phyloP scores from a whole-genome alignment of 2,113 vertebrate genomes.

The Struthio camelus region DNA sequence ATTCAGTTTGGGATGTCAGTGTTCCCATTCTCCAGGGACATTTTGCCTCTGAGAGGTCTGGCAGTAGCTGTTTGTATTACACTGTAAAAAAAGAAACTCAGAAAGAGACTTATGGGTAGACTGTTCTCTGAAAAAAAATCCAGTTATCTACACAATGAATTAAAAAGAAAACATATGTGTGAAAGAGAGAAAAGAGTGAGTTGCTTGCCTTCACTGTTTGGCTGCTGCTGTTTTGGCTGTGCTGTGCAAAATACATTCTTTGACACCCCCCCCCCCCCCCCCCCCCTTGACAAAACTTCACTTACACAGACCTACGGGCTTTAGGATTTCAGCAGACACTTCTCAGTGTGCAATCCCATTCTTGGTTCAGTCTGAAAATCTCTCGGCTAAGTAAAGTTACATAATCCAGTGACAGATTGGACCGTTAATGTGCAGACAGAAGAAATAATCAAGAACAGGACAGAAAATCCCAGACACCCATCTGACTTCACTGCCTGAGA shows the following conservation, averaged over 20 bases:
- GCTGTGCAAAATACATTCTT: neutral
- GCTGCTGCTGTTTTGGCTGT: neutral
- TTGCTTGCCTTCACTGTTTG: neutral
- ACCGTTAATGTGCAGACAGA: neutral
- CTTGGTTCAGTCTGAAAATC: neutral
- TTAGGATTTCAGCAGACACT: neutral
- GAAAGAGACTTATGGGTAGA: neutral
- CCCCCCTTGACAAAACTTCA: neutral
- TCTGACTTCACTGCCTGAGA: neutral
- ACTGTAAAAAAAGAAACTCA: neutral
- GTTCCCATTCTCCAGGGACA: neutral
- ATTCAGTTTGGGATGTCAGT: neutral
- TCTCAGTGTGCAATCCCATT: neutral
- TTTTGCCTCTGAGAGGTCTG: neutral
- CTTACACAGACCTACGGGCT: neutral
- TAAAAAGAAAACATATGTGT: neutral
- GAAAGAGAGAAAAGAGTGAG: neutral
- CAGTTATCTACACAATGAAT: neutral
- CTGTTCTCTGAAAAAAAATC: neutral
- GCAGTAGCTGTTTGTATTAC: neutral
- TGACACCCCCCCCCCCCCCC: accelerated
- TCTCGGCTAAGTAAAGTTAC: neutral
- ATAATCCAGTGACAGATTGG: conserved; percentile 27
- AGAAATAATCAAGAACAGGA: conserved; percentile 38
- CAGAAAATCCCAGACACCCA: conserved; percentile 15